Conservation (phyloP, 2,797 vertebrate genomes). For the Pitangus sulphuratus region DNA sequence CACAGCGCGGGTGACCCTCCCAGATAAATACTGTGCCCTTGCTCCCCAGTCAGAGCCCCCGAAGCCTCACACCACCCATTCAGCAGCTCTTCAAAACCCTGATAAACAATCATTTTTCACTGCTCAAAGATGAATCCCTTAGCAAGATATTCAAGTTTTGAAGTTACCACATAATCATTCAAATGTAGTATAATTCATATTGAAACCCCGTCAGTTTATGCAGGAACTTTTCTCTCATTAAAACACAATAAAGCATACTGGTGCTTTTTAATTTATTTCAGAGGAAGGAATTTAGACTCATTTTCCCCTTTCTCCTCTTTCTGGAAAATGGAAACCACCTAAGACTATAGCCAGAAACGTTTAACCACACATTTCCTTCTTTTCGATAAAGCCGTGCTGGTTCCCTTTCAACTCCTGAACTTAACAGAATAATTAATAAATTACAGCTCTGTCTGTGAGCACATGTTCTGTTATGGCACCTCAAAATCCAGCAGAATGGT, state of each 20-base stretch:
- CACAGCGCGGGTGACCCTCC: background rate
- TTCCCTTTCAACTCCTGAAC: conserved; percentile 52
- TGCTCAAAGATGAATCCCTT: background rate
- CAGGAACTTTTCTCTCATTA: conserved; percentile 23
- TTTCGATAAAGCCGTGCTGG: conserved; percentile 71
- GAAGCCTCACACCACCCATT: background rate
- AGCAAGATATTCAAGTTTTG: background rate
- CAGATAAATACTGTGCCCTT: background rate
- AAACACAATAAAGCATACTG: background rate
- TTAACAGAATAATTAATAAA: conserved; percentile 47
- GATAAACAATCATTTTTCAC: background rate
- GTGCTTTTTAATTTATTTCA: conserved; percentile 30
- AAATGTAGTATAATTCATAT: background rate
- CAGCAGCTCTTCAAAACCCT: background rate
- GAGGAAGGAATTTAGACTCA: conserved; percentile 21
- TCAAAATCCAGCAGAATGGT: background rate
- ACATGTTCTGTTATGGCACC: background rate
- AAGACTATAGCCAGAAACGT: conserved; percentile 81
- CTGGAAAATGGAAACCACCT: conserved; percentile 80
- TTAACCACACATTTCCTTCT: conserved; percentile 93
- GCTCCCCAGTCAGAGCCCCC: background rate
- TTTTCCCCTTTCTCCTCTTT: conserved; percentile 43
- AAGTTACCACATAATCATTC: background rate
- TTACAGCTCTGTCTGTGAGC: background rate
- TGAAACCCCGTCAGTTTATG: background rate